Percentiles rank a stretch among this genome's conserved stretches.
phyloP scores from a whole-genome alignment of 2,113 vertebrate genomes.

The Pelusios castaneus region DNA sequence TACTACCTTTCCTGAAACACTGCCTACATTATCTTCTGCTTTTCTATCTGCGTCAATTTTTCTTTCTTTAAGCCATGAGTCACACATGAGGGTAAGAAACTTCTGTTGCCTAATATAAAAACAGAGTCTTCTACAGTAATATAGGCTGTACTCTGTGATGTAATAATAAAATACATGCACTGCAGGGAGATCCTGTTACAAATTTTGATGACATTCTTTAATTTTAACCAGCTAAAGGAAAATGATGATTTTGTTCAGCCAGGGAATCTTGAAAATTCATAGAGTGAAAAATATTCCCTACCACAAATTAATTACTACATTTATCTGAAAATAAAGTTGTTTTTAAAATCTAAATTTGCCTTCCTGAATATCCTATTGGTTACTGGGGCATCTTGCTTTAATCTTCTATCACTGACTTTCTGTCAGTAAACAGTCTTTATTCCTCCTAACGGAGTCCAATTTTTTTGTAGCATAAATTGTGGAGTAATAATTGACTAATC shows the following conservation, averaged over 20 bases:
- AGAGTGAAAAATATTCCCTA: not conserved
- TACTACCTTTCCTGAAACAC: rapidly evolving
- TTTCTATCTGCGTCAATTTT: not conserved
- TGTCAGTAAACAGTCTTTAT: not conserved
- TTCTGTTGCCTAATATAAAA: not conserved
- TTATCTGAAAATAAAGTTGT: not conserved
- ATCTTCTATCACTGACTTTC: not conserved
- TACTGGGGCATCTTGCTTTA: not conserved
- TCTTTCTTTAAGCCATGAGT: not conserved
- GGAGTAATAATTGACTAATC: not conserved
- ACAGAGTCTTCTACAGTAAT: not conserved
- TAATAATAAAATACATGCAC: not conserved
- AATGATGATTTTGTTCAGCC: not conserved
- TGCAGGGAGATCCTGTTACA: not conserved
- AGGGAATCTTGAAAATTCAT: not conserved
- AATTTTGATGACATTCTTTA: not conserved
- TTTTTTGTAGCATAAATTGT: not conserved
- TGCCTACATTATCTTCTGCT: not conserved
- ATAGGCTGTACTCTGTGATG: not conserved
- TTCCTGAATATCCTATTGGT: not conserved
- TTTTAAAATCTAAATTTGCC: not conserved
- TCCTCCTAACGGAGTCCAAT: not conserved
- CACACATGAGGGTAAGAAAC: rapidly evolving
- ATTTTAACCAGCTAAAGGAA: not conserved
- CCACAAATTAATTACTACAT: not conserved